Evolutionary conservation across 2,113 vertebrate species (phyloP).

Genomic region (Cromileptes altivelis): DNA sequence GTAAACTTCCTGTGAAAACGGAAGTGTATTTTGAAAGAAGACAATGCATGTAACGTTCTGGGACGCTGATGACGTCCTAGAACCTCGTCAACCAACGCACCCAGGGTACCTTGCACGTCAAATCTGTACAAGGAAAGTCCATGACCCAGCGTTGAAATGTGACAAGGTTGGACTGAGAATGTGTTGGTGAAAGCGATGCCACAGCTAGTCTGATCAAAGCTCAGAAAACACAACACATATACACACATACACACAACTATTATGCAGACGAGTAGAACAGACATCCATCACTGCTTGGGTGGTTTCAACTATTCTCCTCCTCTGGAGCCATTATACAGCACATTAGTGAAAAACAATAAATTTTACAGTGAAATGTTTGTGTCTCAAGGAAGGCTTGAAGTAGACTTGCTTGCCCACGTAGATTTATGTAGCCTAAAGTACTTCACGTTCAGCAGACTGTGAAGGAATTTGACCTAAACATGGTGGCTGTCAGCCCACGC

Average conservation of each 20-base stretch:
- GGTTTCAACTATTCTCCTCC: constrained; percentile 26
- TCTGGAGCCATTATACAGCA: constrained; percentile 10
- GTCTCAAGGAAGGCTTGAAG: constrained; percentile 29
- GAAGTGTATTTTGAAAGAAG: too few relatives aligned
- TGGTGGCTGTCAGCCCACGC: constrained; percentile 14
- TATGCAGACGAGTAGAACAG: constrained; percentile 30
- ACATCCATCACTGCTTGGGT: constrained; percentile 33
- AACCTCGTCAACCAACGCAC: too few relatives aligned
- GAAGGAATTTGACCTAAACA: constrained; percentile 66
- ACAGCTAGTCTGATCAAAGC: constrained; percentile 12
- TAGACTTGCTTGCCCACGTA: background rate
- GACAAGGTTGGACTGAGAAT: too few relatives aligned
- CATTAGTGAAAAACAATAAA: constrained; percentile 43
- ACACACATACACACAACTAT: constrained; percentile 5
- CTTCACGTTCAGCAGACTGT: constrained; percentile 61
- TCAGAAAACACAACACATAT: background rate
- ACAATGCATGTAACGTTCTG: too few relatives aligned
- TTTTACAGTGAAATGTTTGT: constrained; percentile 34
- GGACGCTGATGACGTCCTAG: too few relatives aligned
- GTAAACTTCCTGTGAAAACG: too few relatives aligned
- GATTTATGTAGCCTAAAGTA: constrained; percentile 55
- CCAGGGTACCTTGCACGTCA: too few relatives aligned
- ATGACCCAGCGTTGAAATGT: too few relatives aligned
- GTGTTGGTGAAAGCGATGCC: background rate
- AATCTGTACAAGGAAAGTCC: too few relatives aligned